These are phyloP conservation scores for Polietes domitor DNA, from an alignment of 2,888 invertebrate species.

Conservation along the genomic window DNA sequence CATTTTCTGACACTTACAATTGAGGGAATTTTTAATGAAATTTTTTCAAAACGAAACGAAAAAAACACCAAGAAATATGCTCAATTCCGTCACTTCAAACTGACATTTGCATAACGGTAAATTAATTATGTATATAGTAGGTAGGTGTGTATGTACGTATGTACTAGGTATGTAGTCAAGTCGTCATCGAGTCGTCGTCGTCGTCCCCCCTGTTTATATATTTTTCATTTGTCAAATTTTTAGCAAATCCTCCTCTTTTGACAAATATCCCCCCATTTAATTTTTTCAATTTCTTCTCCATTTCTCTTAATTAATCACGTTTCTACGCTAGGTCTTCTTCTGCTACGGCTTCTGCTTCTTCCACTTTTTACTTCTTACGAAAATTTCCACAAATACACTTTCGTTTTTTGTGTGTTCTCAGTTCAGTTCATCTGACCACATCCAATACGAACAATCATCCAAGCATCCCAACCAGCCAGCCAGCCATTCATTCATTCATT, in stretches of 20 bases:
- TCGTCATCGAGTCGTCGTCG: no score
- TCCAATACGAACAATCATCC: no score
- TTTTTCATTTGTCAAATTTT: not conserved
- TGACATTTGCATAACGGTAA: no score
- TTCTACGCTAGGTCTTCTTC: not conserved
- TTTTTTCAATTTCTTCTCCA: constrained; percentile 13
- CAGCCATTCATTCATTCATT: constrained; percentile 31
- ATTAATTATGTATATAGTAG: no score
- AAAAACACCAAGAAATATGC: no score
- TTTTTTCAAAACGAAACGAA: no score
- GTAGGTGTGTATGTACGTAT: no score
- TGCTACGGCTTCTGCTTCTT: not conserved
- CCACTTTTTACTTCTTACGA: not conserved
- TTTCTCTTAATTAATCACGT: constrained; percentile 32
- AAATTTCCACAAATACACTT: constrained; percentile 34
- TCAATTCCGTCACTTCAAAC: no score
- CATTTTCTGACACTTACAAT: no score
- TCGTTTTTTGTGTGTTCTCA: constrained; percentile 35
- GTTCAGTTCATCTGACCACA: constrained; percentile 29
- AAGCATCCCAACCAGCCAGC: not conserved
- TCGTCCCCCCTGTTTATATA: no score
- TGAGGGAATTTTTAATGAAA: no score
- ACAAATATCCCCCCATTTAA: not conserved
- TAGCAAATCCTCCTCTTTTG: not conserved
- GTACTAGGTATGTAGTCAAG: no score